A percentile compares a stretch with the other conserved stretches of the same genome.
These are phyloP conservation scores for Malacoraja senta DNA, from an alignment of 2,797 vertebrate genomes.

Conservation along the genomic window DNA sequence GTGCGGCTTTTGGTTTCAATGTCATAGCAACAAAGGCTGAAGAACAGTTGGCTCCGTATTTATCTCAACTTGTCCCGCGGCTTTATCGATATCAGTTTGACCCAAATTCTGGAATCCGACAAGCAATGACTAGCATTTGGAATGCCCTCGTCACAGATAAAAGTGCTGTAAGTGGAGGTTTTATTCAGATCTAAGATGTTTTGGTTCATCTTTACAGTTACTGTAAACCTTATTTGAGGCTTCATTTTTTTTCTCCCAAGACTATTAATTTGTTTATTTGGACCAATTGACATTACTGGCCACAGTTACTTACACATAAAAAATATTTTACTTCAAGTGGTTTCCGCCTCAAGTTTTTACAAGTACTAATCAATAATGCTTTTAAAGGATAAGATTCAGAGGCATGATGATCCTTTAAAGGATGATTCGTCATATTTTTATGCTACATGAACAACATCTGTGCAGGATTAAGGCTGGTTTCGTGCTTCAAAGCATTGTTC, in stretches of 20 bases:
- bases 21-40: slow-evolving; percentile 90
- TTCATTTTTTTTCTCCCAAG: no score
- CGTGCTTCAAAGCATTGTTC: neutral
- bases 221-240: neutral
- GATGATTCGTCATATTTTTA: neutral
- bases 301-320: neutral
- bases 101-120: slow-evolving; percentile 86
- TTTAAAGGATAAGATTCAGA: neutral
- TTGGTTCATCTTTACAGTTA: neutral
- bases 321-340: neutral
- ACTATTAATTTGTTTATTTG: neutral
- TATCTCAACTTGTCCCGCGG: slow-evolving; percentile 85
- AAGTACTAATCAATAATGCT: neutral
- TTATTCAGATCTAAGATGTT: neutral
- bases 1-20: slow-evolving; percentile 95
- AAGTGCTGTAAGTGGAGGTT: slow-evolving; percentile 61
- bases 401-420: neutral
- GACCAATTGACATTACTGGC: no score
- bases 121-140: slow-evolving; percentile 99
- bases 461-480: neutral
- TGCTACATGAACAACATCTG: neutral
- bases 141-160: slow-evolving; percentile 90
- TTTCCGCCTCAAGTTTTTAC: neutral
- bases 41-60: slow-evolving; percentile 84
- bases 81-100: slow-evolving; percentile 98